Conservation (phyloP, 2,797 vertebrate genomes). For the Synaphobranchus kaupii region DNA sequence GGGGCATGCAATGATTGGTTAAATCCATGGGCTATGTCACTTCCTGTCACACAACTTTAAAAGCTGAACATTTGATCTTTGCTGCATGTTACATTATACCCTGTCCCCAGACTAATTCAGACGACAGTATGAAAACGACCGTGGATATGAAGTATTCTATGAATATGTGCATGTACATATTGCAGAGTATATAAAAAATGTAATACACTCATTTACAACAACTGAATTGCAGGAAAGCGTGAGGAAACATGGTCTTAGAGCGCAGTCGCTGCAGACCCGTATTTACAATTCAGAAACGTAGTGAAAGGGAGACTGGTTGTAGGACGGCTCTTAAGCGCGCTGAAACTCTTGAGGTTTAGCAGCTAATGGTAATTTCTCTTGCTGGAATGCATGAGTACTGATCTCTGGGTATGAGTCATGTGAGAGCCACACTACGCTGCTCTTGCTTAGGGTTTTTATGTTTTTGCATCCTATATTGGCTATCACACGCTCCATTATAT, state of each 20-base stretch:
- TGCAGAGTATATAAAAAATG: too few species aligned
- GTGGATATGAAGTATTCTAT: background rate
- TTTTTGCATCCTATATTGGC: constrained; percentile 53
- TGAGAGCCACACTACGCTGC: constrained; percentile 48
- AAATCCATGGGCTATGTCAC: too few species aligned
- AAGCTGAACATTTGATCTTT: too few species aligned
- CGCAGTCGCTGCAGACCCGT: background rate
- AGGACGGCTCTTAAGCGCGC: constrained; percentile 10
- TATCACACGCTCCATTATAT: constrained; percentile 46
- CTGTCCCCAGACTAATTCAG: background rate
- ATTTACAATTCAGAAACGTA: constrained; percentile 17
- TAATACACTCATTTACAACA: background rate
- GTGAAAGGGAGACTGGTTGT: background rate
- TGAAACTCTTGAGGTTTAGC: constrained; percentile 37
- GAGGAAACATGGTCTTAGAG: too few species aligned
- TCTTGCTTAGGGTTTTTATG: constrained; percentile 56
- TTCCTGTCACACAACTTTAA: too few species aligned
- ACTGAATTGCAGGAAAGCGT: background rate
- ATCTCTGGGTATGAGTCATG: constrained; percentile 71
- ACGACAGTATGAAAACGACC: background rate
- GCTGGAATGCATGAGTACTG: constrained; percentile 55
- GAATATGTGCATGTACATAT: background rate
- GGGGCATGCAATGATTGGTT: background rate
- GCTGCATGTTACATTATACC: background rate
- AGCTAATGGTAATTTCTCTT: constrained; percentile 15